Base-by-base conservation (phyloP, 1,140 invertebrate species). In the Drosophila nannoptera region DNA sequence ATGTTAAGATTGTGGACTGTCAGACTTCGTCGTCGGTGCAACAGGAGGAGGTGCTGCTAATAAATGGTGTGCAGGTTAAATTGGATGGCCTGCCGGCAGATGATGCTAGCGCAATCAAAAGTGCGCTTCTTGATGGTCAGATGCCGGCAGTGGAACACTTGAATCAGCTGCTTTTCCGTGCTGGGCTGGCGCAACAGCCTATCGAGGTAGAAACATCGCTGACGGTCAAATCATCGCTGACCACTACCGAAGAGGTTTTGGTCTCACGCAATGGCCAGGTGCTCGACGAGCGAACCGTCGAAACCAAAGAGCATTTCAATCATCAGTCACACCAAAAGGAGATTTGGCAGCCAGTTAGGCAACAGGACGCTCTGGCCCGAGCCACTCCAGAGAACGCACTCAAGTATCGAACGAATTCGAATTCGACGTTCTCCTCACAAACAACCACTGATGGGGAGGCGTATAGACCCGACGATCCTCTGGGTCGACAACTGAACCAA, bases 1-100 rank as follows among this genome's bases (percentile, higher is more conserved):
- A 93, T 35, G 93, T 92, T 7, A 93, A 94, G 89, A 93, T 95
- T 53, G 92, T 95, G 43, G 94, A 95, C 87, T 95, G 94, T 84
- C 93, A 95, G 78, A 94, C 94, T 66, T 94, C 93, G 61, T 94
- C 93, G 2, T 92, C 92, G 43, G 92, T 94, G 38, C 92, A 93
- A 53, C 93, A 94, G 88, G 93, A 95, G 77, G 94, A 95, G 89
- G 92, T 95, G 61, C 88, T 95, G 33, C 90, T 94, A 75, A 94
- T 95, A 70, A 95, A 95, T 84, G 94, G 94, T 0, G 92, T 93
- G 35, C 94, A 93, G 2, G 93, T 95, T 7, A 91, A 92, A 38
- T 88, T 95, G 40, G 93, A 94, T 69, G 87, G 87, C n/a, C 56
- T 87, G 16, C 84, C 83, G 6, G 72, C 73, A 0, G 91, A 93